Percentiles rank a stretch among this genome's conserved stretches.
phyloP scores from a whole-genome alignment of 2,888 invertebrate species.

The Polietes domitor region DNA sequence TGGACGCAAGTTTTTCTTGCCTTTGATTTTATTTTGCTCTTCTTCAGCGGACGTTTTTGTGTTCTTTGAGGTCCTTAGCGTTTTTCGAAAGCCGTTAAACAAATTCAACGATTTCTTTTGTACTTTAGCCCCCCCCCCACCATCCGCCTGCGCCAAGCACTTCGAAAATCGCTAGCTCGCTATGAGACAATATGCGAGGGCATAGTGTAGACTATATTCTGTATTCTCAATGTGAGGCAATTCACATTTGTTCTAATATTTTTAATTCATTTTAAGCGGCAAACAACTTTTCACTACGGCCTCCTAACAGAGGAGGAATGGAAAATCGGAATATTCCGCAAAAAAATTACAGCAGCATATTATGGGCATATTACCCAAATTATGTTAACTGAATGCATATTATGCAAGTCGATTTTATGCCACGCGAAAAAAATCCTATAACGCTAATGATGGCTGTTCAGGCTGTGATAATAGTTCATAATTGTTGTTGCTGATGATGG shows the following conservation, averaged over 20 bases:
- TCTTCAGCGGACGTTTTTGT: not conserved
- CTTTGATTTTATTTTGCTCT: constrained; percentile 19
- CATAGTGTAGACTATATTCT: no score
- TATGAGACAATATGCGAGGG: no score
- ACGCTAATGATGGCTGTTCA: constrained; percentile 63
- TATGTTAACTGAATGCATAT: constrained; percentile 64
- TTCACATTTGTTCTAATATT: no score
- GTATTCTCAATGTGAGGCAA: no score
- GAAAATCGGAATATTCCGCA: not conserved
- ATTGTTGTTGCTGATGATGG: constrained; percentile 42
- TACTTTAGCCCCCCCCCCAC: not conserved
- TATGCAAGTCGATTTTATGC: constrained; percentile 54
- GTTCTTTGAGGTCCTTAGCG: not conserved
- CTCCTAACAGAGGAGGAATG: not conserved
- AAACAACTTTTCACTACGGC: not conserved
- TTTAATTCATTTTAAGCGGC: no score
- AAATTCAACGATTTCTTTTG: constrained; percentile 16
- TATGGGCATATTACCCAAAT: constrained; percentile 67
- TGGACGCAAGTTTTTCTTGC: constrained; percentile 31
- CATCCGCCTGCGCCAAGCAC: no score
- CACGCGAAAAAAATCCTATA: constrained; percentile 8
- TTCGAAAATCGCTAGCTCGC: no score
- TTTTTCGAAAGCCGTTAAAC: not conserved
- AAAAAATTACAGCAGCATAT: constrained; percentile 55
- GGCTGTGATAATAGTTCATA: constrained; percentile 62